These are phyloP conservation scores for Aphidius colemani DNA, from an alignment of 2,888 invertebrate genomes.

Conservation along the genomic window DNA sequence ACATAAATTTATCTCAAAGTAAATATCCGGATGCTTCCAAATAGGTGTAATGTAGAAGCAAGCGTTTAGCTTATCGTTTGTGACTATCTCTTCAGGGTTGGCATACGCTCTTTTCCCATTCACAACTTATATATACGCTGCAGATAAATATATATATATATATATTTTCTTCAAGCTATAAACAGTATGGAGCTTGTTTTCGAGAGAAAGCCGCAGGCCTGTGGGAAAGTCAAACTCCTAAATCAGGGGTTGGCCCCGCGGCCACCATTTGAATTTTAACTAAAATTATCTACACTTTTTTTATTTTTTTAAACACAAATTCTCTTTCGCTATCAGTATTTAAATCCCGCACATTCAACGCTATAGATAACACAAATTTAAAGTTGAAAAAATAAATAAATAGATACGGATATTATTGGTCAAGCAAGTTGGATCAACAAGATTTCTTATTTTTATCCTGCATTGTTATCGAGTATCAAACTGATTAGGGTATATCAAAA, in stretches of 20 bases:
- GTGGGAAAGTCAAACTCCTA: constrained; percentile 41
- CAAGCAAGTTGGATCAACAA: too few relatives aligned
- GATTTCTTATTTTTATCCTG: constrained; percentile 19
- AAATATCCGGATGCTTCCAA: constrained; percentile 21
- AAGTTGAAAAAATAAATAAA: too few relatives aligned
- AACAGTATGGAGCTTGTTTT: constrained; percentile 17
- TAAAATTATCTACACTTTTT: constrained; percentile 46
- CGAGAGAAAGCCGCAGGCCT: constrained; percentile 15
- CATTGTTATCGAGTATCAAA: constrained; percentile 22
- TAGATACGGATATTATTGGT: too few relatives aligned
- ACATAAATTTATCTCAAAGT: constrained; percentile 6
- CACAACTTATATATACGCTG: constrained; percentile 12
- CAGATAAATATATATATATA: background rate
- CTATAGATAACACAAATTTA: constrained; percentile 1
- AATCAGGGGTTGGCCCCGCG: constrained; percentile 54
- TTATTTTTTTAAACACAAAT: background rate
- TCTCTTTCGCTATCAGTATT: too few relatives aligned
- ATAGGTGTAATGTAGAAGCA: constrained; percentile 44
- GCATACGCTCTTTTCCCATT: constrained; percentile 43
- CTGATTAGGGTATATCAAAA: constrained; percentile 29
- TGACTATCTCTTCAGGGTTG: constrained; percentile 52
- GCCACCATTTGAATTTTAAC: constrained; percentile 51
- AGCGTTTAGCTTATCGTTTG: constrained; percentile 56
- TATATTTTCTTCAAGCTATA: too few relatives aligned
- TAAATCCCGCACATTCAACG: too few relatives aligned